Conservation (phyloP, 2,888 invertebrate species). For the Epistrophe eligans region DNA sequence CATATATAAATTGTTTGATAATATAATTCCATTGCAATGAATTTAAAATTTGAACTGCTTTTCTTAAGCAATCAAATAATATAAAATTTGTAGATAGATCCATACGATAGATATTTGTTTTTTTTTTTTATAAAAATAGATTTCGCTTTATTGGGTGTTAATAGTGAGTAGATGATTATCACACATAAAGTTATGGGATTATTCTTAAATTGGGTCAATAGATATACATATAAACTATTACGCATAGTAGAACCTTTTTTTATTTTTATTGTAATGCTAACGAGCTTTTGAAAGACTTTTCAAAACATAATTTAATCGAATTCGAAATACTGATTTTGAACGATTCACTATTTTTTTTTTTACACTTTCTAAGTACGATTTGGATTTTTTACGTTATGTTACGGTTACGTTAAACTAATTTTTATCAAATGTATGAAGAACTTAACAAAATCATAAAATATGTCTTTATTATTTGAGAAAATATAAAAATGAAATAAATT, state of each 20-base stretch:
- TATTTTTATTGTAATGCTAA: background rate
- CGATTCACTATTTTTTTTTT: too few species aligned
- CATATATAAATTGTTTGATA: slow-evolving; percentile 3
- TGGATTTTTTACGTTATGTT: too few species aligned
- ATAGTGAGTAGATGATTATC: background rate
- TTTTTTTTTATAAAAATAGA: background rate
- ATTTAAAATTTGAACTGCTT: background rate
- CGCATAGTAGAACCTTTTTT: background rate
- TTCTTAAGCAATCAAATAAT: background rate
- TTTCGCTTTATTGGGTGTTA: background rate
- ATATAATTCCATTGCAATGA: background rate
- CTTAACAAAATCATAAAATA: too few species aligned
- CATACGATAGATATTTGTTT: background rate
- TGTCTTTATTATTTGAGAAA: too few species aligned
- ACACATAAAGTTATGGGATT: background rate
- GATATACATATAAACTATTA: background rate
- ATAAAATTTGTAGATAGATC: background rate
- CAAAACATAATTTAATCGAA: background rate
- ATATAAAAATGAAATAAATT: too few species aligned
- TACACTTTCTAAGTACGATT: too few species aligned
- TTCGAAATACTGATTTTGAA: background rate
- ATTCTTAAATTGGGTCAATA: slow-evolving; percentile 16
- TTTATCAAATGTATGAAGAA: too few species aligned
- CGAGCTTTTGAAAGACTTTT: background rate
- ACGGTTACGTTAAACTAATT: too few species aligned